Percentiles rank a stretch among this genome's conserved stretches.
Evolutionary conservation across 1,140 invertebrate species (phyloP).

Genomic region (Holcopasites calliopsidis): DNA sequence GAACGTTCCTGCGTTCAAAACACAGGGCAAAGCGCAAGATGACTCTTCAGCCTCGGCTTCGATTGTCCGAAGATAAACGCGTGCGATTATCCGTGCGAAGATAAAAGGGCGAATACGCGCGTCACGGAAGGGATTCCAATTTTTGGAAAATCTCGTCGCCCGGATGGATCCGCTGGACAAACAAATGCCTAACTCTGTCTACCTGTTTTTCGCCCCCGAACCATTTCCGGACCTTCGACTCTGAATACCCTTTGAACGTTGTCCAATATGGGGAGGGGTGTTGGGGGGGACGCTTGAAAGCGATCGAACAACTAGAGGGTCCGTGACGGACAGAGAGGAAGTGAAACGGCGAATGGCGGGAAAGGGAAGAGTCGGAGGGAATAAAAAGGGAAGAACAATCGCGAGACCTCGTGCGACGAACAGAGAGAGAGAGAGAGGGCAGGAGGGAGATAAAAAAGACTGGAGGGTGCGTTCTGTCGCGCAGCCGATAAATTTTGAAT

Average conservation of each 20-base stretch:
- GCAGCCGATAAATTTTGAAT: constrained; percentile 70
- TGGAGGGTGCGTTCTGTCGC: constrained; percentile 63
- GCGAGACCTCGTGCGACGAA: neutral
- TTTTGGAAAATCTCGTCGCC: constrained; percentile 27
- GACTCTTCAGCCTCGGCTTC: too few species aligned
- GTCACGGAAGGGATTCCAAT: neutral
- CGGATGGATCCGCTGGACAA: constrained; percentile 30
- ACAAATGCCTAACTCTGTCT: constrained; percentile 47
- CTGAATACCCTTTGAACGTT: constrained; percentile 63
- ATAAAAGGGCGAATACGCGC: neutral
- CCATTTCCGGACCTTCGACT: constrained; percentile 61
- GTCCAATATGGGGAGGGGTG: constrained; percentile 45
- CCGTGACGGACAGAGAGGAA: constrained; percentile 6
- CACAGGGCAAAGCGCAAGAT: too few species aligned
- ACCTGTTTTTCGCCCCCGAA: constrained; percentile 43
- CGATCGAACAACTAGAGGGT: constrained; percentile 31
- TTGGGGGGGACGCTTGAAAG: constrained; percentile 48
- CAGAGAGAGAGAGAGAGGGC: neutral
- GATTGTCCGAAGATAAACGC: too few species aligned
- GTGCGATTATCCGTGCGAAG: neutral
- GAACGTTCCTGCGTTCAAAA: too few species aligned
- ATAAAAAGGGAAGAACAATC: constrained; percentile 7
- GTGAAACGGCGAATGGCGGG: neutral
- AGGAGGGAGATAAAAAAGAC: constrained; percentile 45
- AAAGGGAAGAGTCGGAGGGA: neutral